Conservation (phyloP, 2,888 invertebrate species). For the Branchellion lobata region DNA sequence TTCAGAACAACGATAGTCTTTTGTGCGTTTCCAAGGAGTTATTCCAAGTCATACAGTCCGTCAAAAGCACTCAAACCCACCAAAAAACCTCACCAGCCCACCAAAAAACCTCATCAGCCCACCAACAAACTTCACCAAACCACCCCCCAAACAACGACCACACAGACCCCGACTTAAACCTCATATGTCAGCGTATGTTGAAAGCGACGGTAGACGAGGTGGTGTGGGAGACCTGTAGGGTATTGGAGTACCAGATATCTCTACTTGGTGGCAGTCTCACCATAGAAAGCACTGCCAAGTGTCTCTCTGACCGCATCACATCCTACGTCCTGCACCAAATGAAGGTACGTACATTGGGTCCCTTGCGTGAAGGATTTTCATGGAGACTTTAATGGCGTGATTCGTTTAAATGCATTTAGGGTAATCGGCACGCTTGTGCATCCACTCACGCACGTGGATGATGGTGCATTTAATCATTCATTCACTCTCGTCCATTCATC, state of each 20-base stretch:
- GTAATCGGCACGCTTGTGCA: neutral
- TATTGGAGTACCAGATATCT: conserved; percentile 51
- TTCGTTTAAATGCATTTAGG: neutral
- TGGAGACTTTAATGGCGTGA: too few relatives aligned
- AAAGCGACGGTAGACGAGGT: conserved; percentile 42
- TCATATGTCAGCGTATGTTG: neutral
- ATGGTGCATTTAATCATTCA: neutral
- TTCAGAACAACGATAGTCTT: neutral
- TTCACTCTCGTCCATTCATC: too few relatives aligned
- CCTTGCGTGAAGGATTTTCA: too few relatives aligned
- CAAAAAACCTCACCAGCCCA: too few relatives aligned
- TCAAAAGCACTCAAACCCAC: neutral
- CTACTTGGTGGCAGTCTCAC: conserved; percentile 45
- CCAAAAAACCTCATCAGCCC: too few relatives aligned
- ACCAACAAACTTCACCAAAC: too few relatives aligned
- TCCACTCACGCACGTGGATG: neutral
- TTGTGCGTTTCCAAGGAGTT: neutral
- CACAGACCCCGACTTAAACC: neutral
- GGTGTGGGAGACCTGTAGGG: conserved; percentile 48
- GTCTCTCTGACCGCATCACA: neutral
- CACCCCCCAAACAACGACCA: neutral
- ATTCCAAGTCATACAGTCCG: neutral
- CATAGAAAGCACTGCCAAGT: conserved; percentile 35
- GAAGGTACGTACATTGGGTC: neutral
- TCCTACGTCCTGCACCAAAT: conserved; percentile 11